Conservation (phyloP, 1,140 invertebrate species). For the Cydia fagiglandana region DNA sequence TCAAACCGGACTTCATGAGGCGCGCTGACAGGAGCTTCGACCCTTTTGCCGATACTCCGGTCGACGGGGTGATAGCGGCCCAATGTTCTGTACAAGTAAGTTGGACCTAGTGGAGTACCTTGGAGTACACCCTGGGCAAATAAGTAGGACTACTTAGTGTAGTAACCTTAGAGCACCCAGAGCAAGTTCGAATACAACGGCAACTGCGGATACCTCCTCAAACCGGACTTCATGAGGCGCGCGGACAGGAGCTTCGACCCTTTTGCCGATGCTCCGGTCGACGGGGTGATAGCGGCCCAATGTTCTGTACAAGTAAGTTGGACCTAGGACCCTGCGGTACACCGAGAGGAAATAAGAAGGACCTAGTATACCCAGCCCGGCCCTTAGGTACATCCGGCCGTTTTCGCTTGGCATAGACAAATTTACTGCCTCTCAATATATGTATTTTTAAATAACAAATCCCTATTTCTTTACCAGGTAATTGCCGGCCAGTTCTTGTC, state of each 20-base stretch:
- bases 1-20: conserved; percentile 99
- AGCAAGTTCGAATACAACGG: conserved; percentile 99
- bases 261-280: conserved; percentile 99
- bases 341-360: conserved; percentile 60
- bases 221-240: conserved; percentile 99
- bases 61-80: conserved; percentile 99
- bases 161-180: conserved; percentile 78
- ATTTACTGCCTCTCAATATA: too few species aligned
- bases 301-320: conserved; percentile 94
- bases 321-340: conserved; percentile 94
- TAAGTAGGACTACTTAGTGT: background rate
- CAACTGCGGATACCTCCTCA: conserved; percentile 96
- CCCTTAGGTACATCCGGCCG: too few species aligned
- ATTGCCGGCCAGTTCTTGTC: conserved; percentile 99
- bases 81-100: conserved; percentile 96
- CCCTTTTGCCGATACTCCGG: conserved; percentile 98
- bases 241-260: conserved; percentile 98
- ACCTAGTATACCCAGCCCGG: too few species aligned
- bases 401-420: background rate
- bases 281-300: conserved; percentile 99
- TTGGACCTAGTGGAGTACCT: background rate
- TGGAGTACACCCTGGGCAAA: background rate
- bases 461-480: conserved; percentile 81
- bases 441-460: too few species aligned
- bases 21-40: conserved; percentile 97